Conservation (phyloP, 2,113 vertebrate genomes). For the Chroicocephalus ridibundus region DNA sequence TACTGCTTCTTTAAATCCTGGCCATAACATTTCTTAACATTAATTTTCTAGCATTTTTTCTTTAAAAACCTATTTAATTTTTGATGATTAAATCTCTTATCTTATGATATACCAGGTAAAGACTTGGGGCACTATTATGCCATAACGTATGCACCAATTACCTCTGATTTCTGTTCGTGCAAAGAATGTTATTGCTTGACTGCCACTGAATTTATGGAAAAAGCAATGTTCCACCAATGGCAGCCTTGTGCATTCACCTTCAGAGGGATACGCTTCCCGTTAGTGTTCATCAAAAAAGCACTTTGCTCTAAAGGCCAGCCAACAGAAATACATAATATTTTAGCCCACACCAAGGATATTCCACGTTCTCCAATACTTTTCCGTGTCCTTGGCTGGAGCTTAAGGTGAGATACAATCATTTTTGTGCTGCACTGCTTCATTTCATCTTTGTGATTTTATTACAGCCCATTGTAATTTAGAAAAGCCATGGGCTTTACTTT, state of each 20-base stretch:
- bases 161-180: slow-evolving; percentile 62
- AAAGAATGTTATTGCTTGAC: slow-evolving; percentile 35
- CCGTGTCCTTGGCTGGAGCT: slow-evolving; percentile 46
- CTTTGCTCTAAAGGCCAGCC: slow-evolving; percentile 58
- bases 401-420: slow-evolving; percentile 45
- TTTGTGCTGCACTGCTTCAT: slow-evolving; percentile 11
- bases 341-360: slow-evolving; percentile 38
- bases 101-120: slow-evolving; percentile 46
- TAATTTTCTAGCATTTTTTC: not conserved
- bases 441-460: slow-evolving; percentile 56
- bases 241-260: slow-evolving; percentile 45
- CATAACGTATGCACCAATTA: slow-evolving; percentile 54
- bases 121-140: slow-evolving; percentile 9
- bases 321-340: slow-evolving; percentile 44
- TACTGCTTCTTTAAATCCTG: not conserved
- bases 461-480: slow-evolving; percentile 23
- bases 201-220: slow-evolving; percentile 58
- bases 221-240: slow-evolving; percentile 9
- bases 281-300: slow-evolving; percentile 62
- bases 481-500: not conserved
- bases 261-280: slow-evolving; percentile 34
- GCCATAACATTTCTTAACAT: not conserved
- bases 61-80: slow-evolving; percentile 42
- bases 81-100: slow-evolving; percentile 47
- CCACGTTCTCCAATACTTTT: not conserved